Evolutionary conservation across 1,140 invertebrate species (phyloP).

Genomic region (Drosophila burlai): DNA sequence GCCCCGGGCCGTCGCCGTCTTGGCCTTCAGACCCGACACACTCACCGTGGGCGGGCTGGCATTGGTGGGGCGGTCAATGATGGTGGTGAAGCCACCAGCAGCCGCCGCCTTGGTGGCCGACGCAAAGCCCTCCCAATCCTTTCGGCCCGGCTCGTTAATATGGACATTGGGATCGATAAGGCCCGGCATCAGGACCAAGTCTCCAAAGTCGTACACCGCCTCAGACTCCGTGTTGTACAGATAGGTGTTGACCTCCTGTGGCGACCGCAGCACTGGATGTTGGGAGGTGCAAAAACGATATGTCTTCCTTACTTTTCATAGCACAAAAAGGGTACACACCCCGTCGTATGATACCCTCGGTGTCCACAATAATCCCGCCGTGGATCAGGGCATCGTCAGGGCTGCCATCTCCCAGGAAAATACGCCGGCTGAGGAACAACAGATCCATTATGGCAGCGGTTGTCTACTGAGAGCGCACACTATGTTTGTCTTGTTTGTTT

Average conservation of each 20-base stretch:
- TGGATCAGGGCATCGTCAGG: constrained; percentile 53
- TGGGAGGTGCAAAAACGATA: background rate
- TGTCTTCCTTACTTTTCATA: background rate
- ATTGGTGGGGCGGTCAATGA: constrained; percentile 91
- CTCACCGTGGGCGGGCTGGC: constrained; percentile 90
- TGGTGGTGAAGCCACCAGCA: constrained; percentile 90
- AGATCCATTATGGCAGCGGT: constrained; percentile 68
- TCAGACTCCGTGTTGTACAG: constrained; percentile 79
- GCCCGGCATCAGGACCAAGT: constrained; percentile 90
- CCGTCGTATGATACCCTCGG: constrained; percentile 72
- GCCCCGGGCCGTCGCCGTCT: constrained; percentile 87
- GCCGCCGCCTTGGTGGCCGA: constrained; percentile 90
- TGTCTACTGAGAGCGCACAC: constrained; percentile 25
- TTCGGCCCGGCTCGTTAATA: constrained; percentile 93
- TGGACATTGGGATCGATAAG: constrained; percentile 96
- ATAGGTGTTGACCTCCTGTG: constrained; percentile 79
- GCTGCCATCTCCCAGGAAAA: constrained; percentile 70
- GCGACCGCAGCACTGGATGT: constrained; percentile 53
- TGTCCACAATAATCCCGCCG: constrained; percentile 81
- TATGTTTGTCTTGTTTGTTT: background rate
- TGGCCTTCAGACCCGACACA: constrained; percentile 87
- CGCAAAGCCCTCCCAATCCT: constrained; percentile 90
- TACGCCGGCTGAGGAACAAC: constrained; percentile 79
- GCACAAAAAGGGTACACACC: constrained; percentile 23
- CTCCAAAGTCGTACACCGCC: constrained; percentile 87